Base-by-base conservation (phyloP, 2,888 invertebrate species). In the Athalia cordata region DNA sequence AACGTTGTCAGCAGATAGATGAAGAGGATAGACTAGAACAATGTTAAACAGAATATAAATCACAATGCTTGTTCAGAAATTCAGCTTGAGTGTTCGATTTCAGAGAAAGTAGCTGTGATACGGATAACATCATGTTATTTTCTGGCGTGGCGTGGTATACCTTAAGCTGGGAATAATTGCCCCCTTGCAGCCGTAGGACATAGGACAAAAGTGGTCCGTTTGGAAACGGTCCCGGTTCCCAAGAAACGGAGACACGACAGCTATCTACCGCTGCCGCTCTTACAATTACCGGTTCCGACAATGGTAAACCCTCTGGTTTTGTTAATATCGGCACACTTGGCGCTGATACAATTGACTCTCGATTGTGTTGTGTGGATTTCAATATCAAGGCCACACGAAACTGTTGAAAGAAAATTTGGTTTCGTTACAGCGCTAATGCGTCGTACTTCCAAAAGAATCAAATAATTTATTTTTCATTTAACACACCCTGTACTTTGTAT, bases 171-270 rank as follows among this genome's bases (percentile, higher is more conserved):
- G 92, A 92, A 85, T 92, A 92, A 80, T 93, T 93, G 83, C 92
- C 92, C 50, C 89, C 88, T 86, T 88, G 88, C 84, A 97, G 93
- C 85, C 94, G 92, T 82, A 98, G 91, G 82, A 95, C 95, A 91
- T 97, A 98, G 82, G 97, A 96, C 80, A 96, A 93, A 84, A 98
- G 93, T 61, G 96, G 97, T 82, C 97, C 98, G 90, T 97, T 97
- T 75, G 95, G 95, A 88, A 96, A 97, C 77, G 93, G 93, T 13
- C 98, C 97, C 13, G 96, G 95, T 89, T 94, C 94, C 98, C 98
- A 98, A 84, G 95, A 95, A 80, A 98, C 93, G 81, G 96, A 96
- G 80, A 98, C 94, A 83, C 97, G 94, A 83, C 94, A 94, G 74
- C 95, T 93, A 90, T 97, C 97, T 77, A 97, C 93, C 4, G 97